phyloP scores from a whole-genome alignment of 1,140 invertebrate genomes.

The Calephelis nemesis region DNA sequence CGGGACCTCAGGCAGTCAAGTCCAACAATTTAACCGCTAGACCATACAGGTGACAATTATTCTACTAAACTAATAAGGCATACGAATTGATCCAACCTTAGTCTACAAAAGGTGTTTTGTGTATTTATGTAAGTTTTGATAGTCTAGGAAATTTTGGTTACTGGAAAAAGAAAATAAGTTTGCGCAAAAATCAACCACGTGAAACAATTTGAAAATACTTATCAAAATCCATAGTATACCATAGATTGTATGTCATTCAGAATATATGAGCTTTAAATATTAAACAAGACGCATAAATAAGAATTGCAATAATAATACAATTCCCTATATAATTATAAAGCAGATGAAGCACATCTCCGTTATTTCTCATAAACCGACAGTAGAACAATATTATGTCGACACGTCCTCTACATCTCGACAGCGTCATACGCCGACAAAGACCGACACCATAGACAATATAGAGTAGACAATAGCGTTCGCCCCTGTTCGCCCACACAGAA shows the following conservation, averaged over 20 bases:
- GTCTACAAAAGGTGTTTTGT: too few relatives aligned
- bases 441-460: conserved; percentile 14
- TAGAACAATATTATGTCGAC: conserved; percentile 13
- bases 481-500: conserved; percentile 13
- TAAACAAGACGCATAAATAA: neutral
- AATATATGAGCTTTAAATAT: neutral
- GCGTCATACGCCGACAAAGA: conserved; percentile 13
- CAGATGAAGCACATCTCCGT: neutral
- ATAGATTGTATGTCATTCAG: neutral
- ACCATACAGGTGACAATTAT: too few relatives aligned
- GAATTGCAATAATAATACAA: neutral
- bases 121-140: too few relatives aligned
- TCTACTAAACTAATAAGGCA: too few relatives aligned
- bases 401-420: conserved; percentile 14
- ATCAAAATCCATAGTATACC: too few relatives aligned
- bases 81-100: too few relatives aligned
- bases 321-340: neutral
- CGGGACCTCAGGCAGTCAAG: too few relatives aligned
- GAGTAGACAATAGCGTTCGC: conserved; percentile 12
- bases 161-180: too few relatives aligned
- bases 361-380: conserved; percentile 11
- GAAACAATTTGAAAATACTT: too few relatives aligned
- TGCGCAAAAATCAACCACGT: too few relatives aligned
- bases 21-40: too few relatives aligned
- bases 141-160: too few relatives aligned